Percentiles rank a stretch among this genome's conserved stretches.
Evolutionary conservation across 2,113 vertebrate genomes (phyloP).

Genomic region (Okapia johnstoni): DNA sequence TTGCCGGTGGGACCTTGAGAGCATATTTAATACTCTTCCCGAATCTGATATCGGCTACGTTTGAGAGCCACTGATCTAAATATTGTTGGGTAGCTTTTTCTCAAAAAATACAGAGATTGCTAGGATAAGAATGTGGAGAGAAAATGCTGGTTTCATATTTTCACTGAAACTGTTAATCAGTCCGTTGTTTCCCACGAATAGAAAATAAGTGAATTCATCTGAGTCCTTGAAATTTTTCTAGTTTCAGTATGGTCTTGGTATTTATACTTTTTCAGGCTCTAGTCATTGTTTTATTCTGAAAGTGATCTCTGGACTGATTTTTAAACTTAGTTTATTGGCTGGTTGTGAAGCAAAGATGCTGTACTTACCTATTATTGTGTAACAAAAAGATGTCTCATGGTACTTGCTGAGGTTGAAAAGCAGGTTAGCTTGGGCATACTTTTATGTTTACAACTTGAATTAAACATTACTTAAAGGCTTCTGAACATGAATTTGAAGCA

Average conservation of each 20-base stretch:
- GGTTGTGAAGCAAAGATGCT: not conserved
- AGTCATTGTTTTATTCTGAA: constrained; percentile 3
- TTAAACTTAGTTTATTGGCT: not conserved
- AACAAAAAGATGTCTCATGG: not conserved
- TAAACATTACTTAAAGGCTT: not conserved
- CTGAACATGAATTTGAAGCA: not conserved
- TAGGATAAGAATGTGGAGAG: not conserved
- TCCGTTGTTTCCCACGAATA: not conserved
- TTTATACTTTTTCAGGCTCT: not conserved
- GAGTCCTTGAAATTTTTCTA: not conserved
- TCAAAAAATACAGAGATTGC: not conserved
- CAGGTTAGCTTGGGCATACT: not conserved
- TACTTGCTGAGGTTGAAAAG: not conserved
- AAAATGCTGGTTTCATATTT: not conserved
- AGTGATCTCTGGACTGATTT: not conserved
- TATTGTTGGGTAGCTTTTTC: not conserved
- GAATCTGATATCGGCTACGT: not conserved
- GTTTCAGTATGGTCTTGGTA: not conserved
- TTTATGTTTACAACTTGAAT: not conserved
- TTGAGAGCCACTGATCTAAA: not conserved
- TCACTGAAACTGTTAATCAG: not conserved
- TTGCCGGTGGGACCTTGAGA: not conserved
- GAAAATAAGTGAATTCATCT: not conserved
- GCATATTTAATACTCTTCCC: not conserved
- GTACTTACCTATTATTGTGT: not conserved